A percentile compares a stretch with the other conserved stretches of the same genome.
phyloP scores from a whole-genome alignment of 2,797 vertebrate species.

The Helicolenus hilgendorfi region DNA sequence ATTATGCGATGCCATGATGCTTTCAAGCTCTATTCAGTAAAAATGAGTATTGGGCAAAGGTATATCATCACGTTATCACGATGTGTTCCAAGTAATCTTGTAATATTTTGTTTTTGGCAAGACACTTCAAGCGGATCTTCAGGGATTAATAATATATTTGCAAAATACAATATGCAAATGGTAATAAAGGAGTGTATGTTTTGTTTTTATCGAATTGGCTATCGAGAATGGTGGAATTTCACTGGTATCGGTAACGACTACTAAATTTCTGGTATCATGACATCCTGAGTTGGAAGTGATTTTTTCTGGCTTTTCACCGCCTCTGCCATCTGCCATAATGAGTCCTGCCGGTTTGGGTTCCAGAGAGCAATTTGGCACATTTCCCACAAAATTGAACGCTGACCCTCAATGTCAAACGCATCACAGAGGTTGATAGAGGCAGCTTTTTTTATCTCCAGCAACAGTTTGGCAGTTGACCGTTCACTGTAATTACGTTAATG shows the following conservation, averaged over 20 bases:
- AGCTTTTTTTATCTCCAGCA: background rate
- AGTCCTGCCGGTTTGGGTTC: background rate
- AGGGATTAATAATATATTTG: background rate
- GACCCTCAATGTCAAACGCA: constrained; percentile 5
- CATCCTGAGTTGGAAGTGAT: background rate
- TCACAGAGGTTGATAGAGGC: background rate
- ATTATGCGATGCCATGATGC: background rate
- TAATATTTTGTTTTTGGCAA: background rate
- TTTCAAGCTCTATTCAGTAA: background rate
- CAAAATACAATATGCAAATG: background rate
- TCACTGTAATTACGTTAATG: background rate
- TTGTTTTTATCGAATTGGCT: background rate
- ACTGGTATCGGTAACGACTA: background rate
- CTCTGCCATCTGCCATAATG: constrained; percentile 20
- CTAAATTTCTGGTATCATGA: background rate
- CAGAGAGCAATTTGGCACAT: constrained; percentile 23
- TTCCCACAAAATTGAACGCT: constrained; percentile 29
- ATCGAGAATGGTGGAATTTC: background rate
- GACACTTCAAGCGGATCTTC: no score
- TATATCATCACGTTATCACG: background rate
- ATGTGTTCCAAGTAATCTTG: background rate
- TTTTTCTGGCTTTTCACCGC: background rate
- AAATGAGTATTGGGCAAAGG: no score
- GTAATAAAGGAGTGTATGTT: background rate
- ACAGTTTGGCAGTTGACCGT: background rate